These are phyloP conservation scores for Chironomus striatipennis DNA, from an alignment of 1,140 invertebrate genomes.

Conservation along the genomic window DNA sequence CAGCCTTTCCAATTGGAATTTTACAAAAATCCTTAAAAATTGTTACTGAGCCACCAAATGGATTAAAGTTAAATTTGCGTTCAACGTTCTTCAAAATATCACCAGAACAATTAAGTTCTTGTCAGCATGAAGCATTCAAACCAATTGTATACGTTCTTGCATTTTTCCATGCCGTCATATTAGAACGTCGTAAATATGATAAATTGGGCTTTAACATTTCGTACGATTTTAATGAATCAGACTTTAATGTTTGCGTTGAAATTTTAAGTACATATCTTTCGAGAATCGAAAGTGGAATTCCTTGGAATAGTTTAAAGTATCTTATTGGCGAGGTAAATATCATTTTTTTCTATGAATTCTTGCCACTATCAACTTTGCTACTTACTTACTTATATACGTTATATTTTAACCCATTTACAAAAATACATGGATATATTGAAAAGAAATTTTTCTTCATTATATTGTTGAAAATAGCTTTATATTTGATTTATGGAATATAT, in stretches of 20 bases:
- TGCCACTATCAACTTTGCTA: no score
- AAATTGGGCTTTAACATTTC: constrained; percentile 90
- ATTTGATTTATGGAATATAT: no score
- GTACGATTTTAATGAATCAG: constrained; percentile 88
- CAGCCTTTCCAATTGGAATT: constrained; percentile 79
- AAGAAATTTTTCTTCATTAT: no score
- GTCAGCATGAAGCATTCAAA: constrained; percentile 62
- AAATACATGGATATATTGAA: no score
- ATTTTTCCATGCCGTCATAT: constrained; percentile 83
- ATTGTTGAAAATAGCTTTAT: no score
- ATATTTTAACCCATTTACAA: no score
- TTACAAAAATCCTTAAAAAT: constrained; percentile 79
- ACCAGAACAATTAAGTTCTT: constrained; percentile 56
- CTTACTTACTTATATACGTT: no score
- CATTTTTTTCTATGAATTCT: no score
- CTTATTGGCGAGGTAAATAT: constrained; percentile 70
- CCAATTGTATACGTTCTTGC: constrained; percentile 74
- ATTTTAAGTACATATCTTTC: constrained; percentile 73
- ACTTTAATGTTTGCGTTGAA: constrained; percentile 76
- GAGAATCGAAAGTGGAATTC: constrained; percentile 52
- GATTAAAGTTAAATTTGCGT: constrained; percentile 77
- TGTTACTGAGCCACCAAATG: constrained; percentile 82
- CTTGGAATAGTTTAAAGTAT: constrained; percentile 85
- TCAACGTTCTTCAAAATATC: constrained; percentile 82
- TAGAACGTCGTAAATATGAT: constrained; percentile 83